Evolutionary conservation across 2,113 vertebrate genomes (phyloP).

Genomic region (Chaetorhynchus papuensis): DNA sequence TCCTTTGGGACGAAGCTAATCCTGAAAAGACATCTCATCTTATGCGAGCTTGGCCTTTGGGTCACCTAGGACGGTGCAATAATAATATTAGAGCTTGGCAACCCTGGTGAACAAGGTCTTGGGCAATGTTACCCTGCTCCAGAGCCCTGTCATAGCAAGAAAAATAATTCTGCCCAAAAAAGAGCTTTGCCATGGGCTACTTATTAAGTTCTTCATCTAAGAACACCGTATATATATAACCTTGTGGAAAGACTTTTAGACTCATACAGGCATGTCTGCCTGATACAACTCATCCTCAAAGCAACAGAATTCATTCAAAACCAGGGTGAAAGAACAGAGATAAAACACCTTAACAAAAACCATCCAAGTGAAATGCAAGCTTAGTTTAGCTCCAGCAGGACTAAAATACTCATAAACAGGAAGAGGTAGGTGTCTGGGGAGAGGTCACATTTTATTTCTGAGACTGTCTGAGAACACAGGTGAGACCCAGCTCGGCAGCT

Average conservation of each 20-base stretch:
- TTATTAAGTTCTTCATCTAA: neutral
- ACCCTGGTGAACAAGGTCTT: neutral
- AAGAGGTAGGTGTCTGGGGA: neutral
- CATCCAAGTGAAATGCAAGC: neutral
- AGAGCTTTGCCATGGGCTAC: neutral
- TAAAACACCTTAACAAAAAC: neutral
- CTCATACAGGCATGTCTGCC: neutral
- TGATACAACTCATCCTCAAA: neutral
- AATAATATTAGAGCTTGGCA: neutral
- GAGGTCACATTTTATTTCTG: neutral
- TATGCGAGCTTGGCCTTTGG: conserved; percentile 94
- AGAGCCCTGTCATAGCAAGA: neutral
- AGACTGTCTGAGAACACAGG: neutral
- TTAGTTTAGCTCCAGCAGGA: neutral
- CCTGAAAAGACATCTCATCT: conserved; percentile 98
- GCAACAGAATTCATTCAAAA: neutral
- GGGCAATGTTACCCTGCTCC: neutral
- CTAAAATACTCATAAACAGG: neutral
- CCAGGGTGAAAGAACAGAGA: neutral
- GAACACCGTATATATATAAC: neutral
- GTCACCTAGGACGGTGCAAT: conserved; percentile 82
- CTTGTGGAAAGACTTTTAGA: neutral
- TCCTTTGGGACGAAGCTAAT: conserved; percentile 98
- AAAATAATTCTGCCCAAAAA: neutral
- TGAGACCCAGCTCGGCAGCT: neutral